Percentiles rank a stretch among this genome's conserved stretches.
These are phyloP conservation scores for Drosophila longiperda DNA, from an alignment of 2,888 invertebrate species.

Conservation along the genomic window DNA sequence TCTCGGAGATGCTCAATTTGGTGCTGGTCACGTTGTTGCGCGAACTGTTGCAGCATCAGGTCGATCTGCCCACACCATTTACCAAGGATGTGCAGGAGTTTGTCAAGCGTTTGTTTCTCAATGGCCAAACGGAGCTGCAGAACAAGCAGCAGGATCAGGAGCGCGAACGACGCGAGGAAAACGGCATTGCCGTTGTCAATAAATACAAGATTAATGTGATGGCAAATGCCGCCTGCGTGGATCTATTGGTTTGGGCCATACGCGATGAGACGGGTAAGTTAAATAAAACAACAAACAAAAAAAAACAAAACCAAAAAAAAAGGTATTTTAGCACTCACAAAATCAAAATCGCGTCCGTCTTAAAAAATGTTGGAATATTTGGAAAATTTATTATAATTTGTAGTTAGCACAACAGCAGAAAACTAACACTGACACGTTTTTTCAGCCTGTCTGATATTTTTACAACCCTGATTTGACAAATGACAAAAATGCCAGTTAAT, in stretches of 20 bases:
- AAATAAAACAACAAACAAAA: background rate
- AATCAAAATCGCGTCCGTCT: background rate
- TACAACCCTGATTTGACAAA: no score
- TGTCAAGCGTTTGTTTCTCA: conserved; percentile 94
- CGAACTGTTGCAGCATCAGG: conserved; percentile 95
- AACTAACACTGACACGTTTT: no score
- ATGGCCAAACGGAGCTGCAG: conserved; percentile 96
- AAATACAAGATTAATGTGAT: conserved; percentile 97
- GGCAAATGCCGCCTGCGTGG: conserved; percentile 98
- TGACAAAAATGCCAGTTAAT: no score
- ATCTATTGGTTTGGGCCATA: conserved; percentile 98
- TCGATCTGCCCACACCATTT: conserved; percentile 94
- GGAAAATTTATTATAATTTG: background rate
- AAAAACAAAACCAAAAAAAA: background rate
- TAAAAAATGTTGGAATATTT: background rate
- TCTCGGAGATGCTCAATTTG: conserved; percentile 97
- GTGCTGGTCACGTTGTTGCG: conserved; percentile 96
- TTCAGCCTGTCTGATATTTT: no score
- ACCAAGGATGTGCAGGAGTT: conserved; percentile 97
- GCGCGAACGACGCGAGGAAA: conserved; percentile 92
- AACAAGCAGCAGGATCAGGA: conserved; percentile 94
- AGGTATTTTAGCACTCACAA: background rate
- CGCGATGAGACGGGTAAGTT: conserved; percentile 95
- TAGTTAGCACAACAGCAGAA: no score
- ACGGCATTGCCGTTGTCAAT: conserved; percentile 90